These are phyloP conservation scores for Characodon lateralis DNA, from an alignment of 2,797 vertebrate species.

Conservation along the genomic window DNA sequence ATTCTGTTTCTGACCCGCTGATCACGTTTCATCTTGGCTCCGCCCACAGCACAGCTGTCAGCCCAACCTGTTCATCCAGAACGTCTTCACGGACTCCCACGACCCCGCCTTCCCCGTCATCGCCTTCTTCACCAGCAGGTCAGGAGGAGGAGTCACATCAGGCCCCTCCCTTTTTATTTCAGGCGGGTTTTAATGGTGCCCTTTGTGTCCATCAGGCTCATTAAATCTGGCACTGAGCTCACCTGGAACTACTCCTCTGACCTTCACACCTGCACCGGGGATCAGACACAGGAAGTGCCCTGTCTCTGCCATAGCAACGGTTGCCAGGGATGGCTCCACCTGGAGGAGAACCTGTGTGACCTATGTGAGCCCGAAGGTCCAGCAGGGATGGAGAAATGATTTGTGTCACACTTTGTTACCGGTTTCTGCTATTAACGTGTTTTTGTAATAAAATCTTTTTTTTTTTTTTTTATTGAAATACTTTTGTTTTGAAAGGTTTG, in stretches of 20 bases:
- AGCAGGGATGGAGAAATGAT: neutral
- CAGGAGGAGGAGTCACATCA: slow-evolving; percentile 16
- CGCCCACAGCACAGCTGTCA: slow-evolving; percentile 88
- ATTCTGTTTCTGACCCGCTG: neutral
- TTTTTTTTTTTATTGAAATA: too few species aligned
- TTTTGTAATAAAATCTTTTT: slow-evolving; percentile 3
- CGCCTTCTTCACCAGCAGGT: slow-evolving; percentile 95
- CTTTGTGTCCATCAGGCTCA: slow-evolving; percentile 69
- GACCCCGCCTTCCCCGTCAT: slow-evolving; percentile 86
- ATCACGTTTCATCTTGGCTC: neutral
- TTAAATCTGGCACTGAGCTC: slow-evolving; percentile 90
- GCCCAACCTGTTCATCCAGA: slow-evolving; percentile 93
- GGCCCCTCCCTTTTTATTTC: neutral
- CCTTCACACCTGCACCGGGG: neutral
- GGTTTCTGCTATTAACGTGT: neutral
- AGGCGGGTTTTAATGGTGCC: too few species aligned
- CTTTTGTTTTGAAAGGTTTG: too few species aligned
- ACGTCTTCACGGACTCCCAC: slow-evolving; percentile 92
- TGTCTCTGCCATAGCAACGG: slow-evolving; percentile 64
- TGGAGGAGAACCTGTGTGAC: slow-evolving; percentile 39
- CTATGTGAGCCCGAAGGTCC: slow-evolving; percentile 23
- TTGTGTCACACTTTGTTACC: too few species aligned
- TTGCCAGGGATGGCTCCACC: slow-evolving; percentile 53
- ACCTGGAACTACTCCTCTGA: slow-evolving; percentile 87
- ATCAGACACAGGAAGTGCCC: slow-evolving; percentile 59